Conservation (phyloP, 2,797 vertebrate species). For the Chaetophractus vellerosus region DNA sequence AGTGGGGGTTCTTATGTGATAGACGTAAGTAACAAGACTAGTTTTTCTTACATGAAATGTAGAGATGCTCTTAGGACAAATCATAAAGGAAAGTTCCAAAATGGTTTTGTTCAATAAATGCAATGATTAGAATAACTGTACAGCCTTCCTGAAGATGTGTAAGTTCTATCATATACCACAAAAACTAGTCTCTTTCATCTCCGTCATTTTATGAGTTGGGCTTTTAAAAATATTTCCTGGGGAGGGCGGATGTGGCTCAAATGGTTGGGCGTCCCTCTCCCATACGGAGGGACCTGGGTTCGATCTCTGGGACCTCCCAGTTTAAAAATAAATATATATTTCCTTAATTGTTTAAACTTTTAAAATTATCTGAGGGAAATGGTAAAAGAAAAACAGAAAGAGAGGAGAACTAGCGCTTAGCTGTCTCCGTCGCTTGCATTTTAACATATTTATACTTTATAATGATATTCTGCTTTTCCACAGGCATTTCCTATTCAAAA, state of each 20-base stretch:
- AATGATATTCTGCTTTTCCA: constrained; percentile 71
- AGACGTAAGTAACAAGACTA: fast-evolving
- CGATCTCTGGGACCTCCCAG: too few species aligned
- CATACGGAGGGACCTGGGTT: too few species aligned
- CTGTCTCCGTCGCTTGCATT: not conserved
- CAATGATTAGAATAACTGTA: not conserved
- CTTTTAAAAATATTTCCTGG: not conserved
- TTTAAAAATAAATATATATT: too few species aligned
- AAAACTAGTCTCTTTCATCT: not conserved
- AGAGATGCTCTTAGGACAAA: not conserved
- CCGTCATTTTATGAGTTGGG: not conserved
- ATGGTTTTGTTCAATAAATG: not conserved
- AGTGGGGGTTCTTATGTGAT: fast-evolving
- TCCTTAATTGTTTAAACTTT: not conserved
- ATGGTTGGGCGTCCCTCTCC: too few species aligned
- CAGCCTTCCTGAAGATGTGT: not conserved
- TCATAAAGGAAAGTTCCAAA: not conserved
- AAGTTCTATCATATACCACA: fast-evolving
- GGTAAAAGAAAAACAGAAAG: not conserved
- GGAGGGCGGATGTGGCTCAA: too few species aligned
- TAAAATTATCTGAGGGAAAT: too few species aligned
- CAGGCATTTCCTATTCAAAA: constrained; percentile 99
- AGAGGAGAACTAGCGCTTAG: fast-evolving
- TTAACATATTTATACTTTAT: constrained; percentile 65
- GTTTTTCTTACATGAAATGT: not conserved